Base-by-base conservation (phyloP, 1,140 invertebrate genomes). In the Drosophila cardini region DNA sequence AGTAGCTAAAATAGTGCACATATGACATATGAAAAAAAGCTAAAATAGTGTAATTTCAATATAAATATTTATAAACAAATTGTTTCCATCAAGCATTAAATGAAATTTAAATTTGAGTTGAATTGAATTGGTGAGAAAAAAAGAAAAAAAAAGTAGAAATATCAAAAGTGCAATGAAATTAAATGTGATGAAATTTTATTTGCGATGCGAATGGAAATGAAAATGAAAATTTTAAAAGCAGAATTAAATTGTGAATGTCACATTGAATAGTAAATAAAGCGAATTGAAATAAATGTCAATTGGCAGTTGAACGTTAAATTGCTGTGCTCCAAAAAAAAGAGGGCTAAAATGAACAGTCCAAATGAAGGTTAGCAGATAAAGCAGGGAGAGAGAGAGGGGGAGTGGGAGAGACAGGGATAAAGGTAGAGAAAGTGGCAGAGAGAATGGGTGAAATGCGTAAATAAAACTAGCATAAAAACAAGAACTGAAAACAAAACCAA, bases 261-360 rank as follows among this genome's bases (percentile, higher is more conserved):
- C 56, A 63, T 67, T 69, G 48, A 57, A 63, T 60, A 63, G 58
- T 61, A 60, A 69, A 73, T 62, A 69, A 69, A 72, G 18, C 21
- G 50, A 18, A 72, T 65, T 56, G 61, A 72, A 86, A 81, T 76
- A 62, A 78, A 64, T 73, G 76, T 58, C 52, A 73, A 86, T 72
- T 82, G 68, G 15, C 57, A 46, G 46, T 84, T 63, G 7, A 63
- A 45, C 43, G 16, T 45, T 46, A 8, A 60, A 61, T 42, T 45
- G 55, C 32, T 8, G 13, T 2, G 55, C 45, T 38, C 34, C 36
- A 72, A 67, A 58, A 43, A 26, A 15, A 65, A 40, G 18, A 65
- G 79, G 10, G 10, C 15, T 34, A 56, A 69, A 74, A 63, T 55
- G 50, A 70, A 57, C 52, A 73, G 21, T 21, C 53, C 53, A 15